These are phyloP conservation scores for Meandrusa payeni DNA, from an alignment of 2,888 invertebrate species.

Conservation along the genomic window DNA sequence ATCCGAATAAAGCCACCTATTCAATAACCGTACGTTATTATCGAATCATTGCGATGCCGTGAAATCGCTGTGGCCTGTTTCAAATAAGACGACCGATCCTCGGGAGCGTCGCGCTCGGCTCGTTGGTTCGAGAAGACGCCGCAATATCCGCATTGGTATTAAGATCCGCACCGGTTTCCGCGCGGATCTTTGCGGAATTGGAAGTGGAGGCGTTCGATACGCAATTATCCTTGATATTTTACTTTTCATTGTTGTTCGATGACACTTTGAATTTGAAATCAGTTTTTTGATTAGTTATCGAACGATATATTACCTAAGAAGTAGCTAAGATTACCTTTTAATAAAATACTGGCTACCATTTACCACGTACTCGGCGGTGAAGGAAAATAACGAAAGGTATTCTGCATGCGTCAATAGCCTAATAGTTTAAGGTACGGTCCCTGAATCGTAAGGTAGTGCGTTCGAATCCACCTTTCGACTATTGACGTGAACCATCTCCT, in stretches of 20 bases:
- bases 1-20: slow-evolving; percentile 24
- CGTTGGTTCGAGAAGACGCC: slow-evolving; percentile 40
- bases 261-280: too few species aligned
- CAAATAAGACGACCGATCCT: slow-evolving; percentile 40
- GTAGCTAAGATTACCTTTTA: too few species aligned
- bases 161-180: slow-evolving; percentile 39
- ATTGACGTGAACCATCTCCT: too few species aligned
- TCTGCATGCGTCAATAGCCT: too few species aligned
- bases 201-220: slow-evolving; percentile 33
- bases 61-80: slow-evolving; percentile 44
- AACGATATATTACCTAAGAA: too few species aligned
- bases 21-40: slow-evolving; percentile 28
- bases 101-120: slow-evolving; percentile 43
- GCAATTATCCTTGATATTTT: slow-evolving; percentile 17
- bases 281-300: too few species aligned
- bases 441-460: too few species aligned
- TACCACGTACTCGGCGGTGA: too few species aligned
- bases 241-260: not conserved
- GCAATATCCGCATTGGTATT: slow-evolving; percentile 55
- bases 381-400: too few species aligned
- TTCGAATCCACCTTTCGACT: too few species aligned
- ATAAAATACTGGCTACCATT: too few species aligned
- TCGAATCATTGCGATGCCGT: slow-evolving; percentile 35
- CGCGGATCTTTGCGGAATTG: slow-evolving; percentile 35
- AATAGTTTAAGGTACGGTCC: too few species aligned